phyloP scores from a whole-genome alignment of 2,113 vertebrate species.

The Pongo abelii region DNA sequence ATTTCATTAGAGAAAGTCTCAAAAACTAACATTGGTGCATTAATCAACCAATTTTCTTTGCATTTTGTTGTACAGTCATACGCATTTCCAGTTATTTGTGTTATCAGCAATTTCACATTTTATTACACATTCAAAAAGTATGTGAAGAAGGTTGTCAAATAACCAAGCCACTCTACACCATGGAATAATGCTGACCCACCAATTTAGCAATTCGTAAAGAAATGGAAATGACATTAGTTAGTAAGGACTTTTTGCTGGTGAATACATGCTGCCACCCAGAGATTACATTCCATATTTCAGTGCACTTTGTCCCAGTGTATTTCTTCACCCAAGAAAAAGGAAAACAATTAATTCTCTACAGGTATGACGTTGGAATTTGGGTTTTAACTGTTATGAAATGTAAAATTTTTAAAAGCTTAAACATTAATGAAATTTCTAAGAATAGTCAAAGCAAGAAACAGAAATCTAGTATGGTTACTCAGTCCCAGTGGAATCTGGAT shows the following conservation, averaged over 20 bases:
- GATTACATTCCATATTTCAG: conserved; percentile 4
- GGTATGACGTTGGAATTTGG: background rate
- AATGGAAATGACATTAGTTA: background rate
- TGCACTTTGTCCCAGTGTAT: background rate
- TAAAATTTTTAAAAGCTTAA: background rate
- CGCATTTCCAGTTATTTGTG: background rate
- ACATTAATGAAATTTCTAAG: conserved; percentile 23
- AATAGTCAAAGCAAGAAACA: background rate
- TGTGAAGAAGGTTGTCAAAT: background rate
- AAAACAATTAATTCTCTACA: background rate
- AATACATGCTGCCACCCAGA: conserved; percentile 23
- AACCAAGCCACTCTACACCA: background rate
- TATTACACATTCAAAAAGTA: background rate
- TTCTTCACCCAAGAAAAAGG: background rate
- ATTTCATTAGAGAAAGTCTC: background rate
- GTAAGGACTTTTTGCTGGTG: background rate
- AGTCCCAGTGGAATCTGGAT: background rate
- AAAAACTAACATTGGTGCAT: background rate
- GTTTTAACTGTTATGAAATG: background rate
- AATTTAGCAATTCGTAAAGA: background rate
- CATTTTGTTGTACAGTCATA: background rate
- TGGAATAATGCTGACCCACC: background rate
- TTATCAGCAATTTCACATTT: background rate
- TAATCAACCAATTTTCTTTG: conserved; percentile 3
- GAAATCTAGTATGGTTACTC: background rate